Conservation (phyloP, 2,888 invertebrate species). For the Oscheius myriophilus region DNA sequence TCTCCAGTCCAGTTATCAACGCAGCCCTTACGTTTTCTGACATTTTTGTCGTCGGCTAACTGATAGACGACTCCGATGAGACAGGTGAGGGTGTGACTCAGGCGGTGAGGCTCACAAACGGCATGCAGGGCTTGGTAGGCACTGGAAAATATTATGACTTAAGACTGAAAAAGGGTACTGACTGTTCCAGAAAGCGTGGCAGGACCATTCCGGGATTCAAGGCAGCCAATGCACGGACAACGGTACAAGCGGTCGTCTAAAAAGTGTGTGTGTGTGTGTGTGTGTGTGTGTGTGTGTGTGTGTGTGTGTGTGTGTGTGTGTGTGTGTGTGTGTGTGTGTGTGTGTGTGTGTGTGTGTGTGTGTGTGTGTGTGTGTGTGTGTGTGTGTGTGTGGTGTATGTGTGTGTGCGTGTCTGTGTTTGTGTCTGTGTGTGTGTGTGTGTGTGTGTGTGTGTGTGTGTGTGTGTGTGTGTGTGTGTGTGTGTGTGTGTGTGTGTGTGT, state of each 20-base stretch:
- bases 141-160: constrained; percentile 12
- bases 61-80: constrained; percentile 25
- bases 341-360: too few species aligned
- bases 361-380: too few species aligned
- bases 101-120: constrained; percentile 38
- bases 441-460: too few species aligned
- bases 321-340: too few species aligned
- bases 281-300: too few species aligned
- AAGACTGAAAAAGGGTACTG: constrained; percentile 3
- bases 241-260: neutral
- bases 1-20: constrained; percentile 8
- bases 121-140: constrained; percentile 34
- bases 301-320: too few species aligned
- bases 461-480: too few species aligned
- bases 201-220: constrained; percentile 44
- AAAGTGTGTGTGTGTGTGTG: too few species aligned
- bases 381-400: too few species aligned
- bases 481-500: too few species aligned
- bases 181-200: constrained; percentile 50
- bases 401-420: too few species aligned
- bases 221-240: constrained; percentile 27
- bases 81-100: constrained; percentile 27
- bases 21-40: neutral
- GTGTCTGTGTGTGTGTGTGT: too few species aligned
- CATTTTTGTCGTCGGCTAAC: constrained; percentile 22